phyloP scores from a whole-genome alignment of 1,140 invertebrate genomes.

The Zaprionus gabonicus region DNA sequence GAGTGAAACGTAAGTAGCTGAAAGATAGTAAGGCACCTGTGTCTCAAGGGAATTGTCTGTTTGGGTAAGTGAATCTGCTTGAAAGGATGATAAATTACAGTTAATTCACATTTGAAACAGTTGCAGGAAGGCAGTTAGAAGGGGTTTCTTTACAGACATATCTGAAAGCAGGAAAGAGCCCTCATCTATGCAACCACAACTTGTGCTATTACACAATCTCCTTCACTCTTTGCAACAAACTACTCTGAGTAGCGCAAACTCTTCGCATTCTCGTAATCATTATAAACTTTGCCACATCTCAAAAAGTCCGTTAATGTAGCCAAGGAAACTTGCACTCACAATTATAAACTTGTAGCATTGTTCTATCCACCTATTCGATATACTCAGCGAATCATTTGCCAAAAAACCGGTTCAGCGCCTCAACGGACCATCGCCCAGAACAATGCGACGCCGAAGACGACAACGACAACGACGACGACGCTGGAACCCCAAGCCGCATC shows the following conservation, averaged over 20 bases:
- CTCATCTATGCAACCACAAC: not conserved
- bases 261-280: conserved; percentile 2
- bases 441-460: conserved; percentile 29
- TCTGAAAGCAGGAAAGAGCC: not conserved
- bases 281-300: conserved; percentile 27
- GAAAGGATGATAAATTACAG: conserved; percentile 28
- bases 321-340: conserved; percentile 36
- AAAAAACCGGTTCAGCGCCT: conserved; percentile 37
- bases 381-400: conserved; percentile 23
- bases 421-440: conserved; percentile 23
- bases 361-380: conserved; percentile 22
- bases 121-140: not conserved
- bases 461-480: no score
- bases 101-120: conserved; percentile 7
- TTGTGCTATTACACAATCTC: not conserved
- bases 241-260: not conserved
- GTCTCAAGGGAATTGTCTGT: not conserved
- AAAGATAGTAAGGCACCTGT: not conserved
- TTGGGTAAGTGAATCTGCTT: conserved; percentile 1
- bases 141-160: not conserved
- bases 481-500: conserved; percentile 44
- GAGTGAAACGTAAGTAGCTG: not conserved
- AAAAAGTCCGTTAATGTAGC: conserved; percentile 35
- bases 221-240: not conserved
- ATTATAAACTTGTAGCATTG: conserved; percentile 50